Base-by-base conservation (phyloP, 1,140 invertebrate species). In the Potamilus streckersoni region DNA sequence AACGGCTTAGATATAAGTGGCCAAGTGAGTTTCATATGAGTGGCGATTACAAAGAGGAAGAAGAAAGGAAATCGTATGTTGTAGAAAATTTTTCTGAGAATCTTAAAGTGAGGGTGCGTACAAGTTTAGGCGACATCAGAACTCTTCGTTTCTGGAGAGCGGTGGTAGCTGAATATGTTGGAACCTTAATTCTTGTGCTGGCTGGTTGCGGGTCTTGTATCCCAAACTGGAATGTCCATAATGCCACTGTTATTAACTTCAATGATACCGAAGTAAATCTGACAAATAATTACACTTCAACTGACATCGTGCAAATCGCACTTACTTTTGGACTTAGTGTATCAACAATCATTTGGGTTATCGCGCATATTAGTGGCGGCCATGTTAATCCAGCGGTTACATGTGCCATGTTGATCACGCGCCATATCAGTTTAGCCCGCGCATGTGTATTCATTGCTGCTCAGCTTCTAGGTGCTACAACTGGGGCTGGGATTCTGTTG, bases 221-320 rank as follows among this genome's bases (percentile, higher is more conserved):
- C 5, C 60, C 6, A 23, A 23, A 23, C 23, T 62, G 60, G 60
- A 23, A 19, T 62, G 19, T 23, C 6, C 38, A 49, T 49, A 49
- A 49, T 11, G 38, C 38, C 38, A 49, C 38, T 49, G 11, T 11
- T 11, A 49, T 49, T 49, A 49, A 49, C 0, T 6, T 49, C 6
- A 75, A 63, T 55, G 71, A 75, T 56, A 71, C 61, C 27, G 76
- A 75, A 27, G 71, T 71, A 19, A 49, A 49, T 49, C 11, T 49
- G 38, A 11, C 38, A 49, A 11, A 49, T 11, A 49, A 49, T 49
- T 69, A 79, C 23, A 23, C 19, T 23, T 19, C 60, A 14, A 62
- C 60, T 8, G 60, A 62, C 14, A 23, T 62, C 13, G 60, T 62
- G 19, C 60, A 62, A 62, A 62, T 62, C 13, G 60, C 60, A 19